Evolutionary conservation across 2,888 invertebrate genomes (phyloP).

Genomic region (Altica lythri): DNA sequence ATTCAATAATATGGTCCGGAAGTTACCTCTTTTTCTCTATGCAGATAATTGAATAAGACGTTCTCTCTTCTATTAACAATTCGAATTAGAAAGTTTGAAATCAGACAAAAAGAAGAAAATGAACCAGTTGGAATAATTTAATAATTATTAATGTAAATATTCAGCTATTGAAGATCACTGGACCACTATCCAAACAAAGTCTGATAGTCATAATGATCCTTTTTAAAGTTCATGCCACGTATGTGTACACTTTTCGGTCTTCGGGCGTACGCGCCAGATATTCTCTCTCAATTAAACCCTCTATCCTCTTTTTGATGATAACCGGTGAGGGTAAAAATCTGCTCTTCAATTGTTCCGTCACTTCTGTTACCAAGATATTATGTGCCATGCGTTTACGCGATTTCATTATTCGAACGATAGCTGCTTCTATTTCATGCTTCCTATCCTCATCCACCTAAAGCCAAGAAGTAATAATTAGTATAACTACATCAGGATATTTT

Average conservation of each 20-base stretch:
- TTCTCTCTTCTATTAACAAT: slow-evolving; percentile 12
- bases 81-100: slow-evolving; percentile 8
- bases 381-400: slow-evolving; percentile 93
- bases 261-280: slow-evolving; percentile 97
- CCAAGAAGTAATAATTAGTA: no score
- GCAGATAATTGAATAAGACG: no score
- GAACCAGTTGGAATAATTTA: slow-evolving; percentile 43
- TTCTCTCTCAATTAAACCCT: slow-evolving; percentile 98
- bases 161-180: slow-evolving; percentile 42
- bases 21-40: slow-evolving; percentile 11
- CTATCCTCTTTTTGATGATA: slow-evolving; percentile 98
- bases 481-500: no score
- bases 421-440: slow-evolving; percentile 99
- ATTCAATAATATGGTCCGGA: slow-evolving; percentile 14
- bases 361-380: slow-evolving; percentile 94
- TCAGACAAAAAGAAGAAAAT: slow-evolving; percentile 18
- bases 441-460: slow-evolving; percentile 96
- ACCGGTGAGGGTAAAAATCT: slow-evolving; percentile 98
- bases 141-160: slow-evolving; percentile 42
- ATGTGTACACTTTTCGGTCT: slow-evolving; percentile 95
- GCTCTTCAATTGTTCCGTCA: slow-evolving; percentile 94
- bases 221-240: slow-evolving; percentile 76
- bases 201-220: slow-evolving; percentile 37
- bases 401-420: slow-evolving; percentile 99
- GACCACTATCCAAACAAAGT: slow-evolving; percentile 33